phyloP scores from a whole-genome alignment of 2,797 vertebrate genomes.

The Malurus splendens region DNA sequence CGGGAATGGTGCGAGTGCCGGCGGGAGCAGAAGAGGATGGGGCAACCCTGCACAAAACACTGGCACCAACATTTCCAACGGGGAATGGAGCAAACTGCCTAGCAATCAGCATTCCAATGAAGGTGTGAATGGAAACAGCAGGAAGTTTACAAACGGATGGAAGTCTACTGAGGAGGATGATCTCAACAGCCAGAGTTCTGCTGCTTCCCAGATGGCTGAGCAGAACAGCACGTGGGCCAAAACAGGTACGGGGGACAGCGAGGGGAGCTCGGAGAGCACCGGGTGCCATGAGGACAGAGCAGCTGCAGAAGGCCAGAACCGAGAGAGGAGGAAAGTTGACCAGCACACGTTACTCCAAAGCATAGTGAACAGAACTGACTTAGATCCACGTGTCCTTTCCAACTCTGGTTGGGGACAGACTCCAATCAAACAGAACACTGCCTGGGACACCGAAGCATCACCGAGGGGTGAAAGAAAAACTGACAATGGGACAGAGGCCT shows the following conservation, averaged over 20 bases:
- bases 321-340: slow-evolving; percentile 77
- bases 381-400: slow-evolving; percentile 94
- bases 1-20: slow-evolving; percentile 68
- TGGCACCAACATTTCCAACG: slow-evolving; percentile 78
- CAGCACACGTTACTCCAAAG: slow-evolving; percentile 74
- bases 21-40: slow-evolving; percentile 85
- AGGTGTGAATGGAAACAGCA: slow-evolving; percentile 64
- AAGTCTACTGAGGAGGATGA: slow-evolving; percentile 91
- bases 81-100: slow-evolving; percentile 86
- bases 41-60: slow-evolving; percentile 78
- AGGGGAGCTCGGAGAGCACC: slow-evolving; percentile 85
- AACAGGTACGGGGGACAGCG: slow-evolving; percentile 78
- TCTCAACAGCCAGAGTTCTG: slow-evolving; percentile 74
- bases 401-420: slow-evolving; percentile 98
- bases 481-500: slow-evolving; percentile 83
- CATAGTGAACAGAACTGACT: slow-evolving; percentile 75
- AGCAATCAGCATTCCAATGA: slow-evolving; percentile 83
- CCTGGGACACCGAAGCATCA: slow-evolving; percentile 86
- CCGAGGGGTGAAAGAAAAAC: slow-evolving; percentile 81
- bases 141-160: slow-evolving; percentile 91
- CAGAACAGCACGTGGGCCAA: slow-evolving; percentile 82
- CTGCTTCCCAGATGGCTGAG: slow-evolving; percentile 75
- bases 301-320: slow-evolving; percentile 72
- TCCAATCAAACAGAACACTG: slow-evolving; percentile 92
- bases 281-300: slow-evolving; percentile 81